Base-by-base conservation (phyloP, 2,888 invertebrate genomes). In the Pyrrhosoma nymphula region DNA sequence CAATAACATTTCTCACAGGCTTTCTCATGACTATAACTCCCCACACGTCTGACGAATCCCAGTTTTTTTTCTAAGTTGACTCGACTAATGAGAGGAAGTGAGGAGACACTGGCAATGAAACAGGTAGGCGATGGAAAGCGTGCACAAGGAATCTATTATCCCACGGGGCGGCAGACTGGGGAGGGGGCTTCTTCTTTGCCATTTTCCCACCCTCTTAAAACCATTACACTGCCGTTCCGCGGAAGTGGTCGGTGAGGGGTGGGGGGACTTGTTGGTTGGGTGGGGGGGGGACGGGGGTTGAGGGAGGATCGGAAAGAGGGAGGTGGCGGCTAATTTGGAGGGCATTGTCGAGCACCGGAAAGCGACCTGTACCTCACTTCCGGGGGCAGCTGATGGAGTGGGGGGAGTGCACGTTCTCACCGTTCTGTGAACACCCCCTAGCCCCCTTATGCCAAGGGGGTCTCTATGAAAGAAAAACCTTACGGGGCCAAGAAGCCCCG, bases 361-460 rank as follows among this genome's bases (percentile, higher is more conserved):
- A 93, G 93, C 69, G 93, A 93, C 93, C 75, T n/a, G 93, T 75
- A 93, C 93, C 93, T 93, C 93, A 69, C 93, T 93, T 93, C 93
- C 93, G 93, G 93, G 69, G 90, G 20, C 56, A 89, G 89, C n/a
- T 12, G 56, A 56, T 89, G 89, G 88, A 47, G 56, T 8, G 89
- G 55, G 56, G 91, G 91, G 91, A 20, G 20, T 60, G 6, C 23
- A 23, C 26, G 26, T 93, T 93, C 93, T 69, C 93, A 93, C 47
- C 93, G 93, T 39, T n/a, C 69, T 75, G 16, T 60, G 20, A 20
- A 60, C 35, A 18, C 20, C 35, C 90, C 18, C 90, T 30, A 23
- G n/a, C 47, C 47, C 2, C 47, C 2, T 47, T 47, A 47, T 47
- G 47, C 47, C 47, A 4, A 0, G 60, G 60, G 60, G 60, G 47